phyloP scores from a whole-genome alignment of 2,888 invertebrate species.

The Drosophila borealis region DNA sequence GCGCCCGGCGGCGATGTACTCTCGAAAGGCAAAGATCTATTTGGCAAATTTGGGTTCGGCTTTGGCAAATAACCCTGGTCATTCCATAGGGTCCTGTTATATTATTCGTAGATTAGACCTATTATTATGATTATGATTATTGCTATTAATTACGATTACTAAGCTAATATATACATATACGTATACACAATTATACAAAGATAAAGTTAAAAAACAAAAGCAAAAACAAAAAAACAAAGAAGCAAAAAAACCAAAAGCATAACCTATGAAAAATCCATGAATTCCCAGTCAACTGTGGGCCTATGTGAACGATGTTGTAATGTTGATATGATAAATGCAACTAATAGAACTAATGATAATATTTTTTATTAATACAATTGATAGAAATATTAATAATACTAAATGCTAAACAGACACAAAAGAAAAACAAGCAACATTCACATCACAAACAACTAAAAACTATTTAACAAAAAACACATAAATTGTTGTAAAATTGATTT shows the following conservation, averaged over 20 bases:
- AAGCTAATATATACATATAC: constrained; percentile 59
- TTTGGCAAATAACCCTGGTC: constrained; percentile 89
- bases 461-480: constrained; percentile 37
- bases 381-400: constrained; percentile 74
- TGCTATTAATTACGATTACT: constrained; percentile 75
- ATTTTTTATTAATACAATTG: constrained; percentile 82
- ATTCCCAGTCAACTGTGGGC: constrained; percentile 15
- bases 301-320: constrained; percentile 50
- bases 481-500: constrained; percentile 80
- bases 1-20: constrained; percentile 94
- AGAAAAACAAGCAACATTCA: constrained; percentile 21
- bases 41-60: constrained; percentile 93
- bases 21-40: constrained; percentile 96
- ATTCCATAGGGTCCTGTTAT: constrained; percentile 82
- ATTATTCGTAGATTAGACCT: constrained; percentile 82
- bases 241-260: constrained; percentile 4
- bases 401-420: constrained; percentile 16
- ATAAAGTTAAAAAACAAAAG: constrained; percentile 24
- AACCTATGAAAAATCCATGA: constrained; percentile 14
- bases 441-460: constrained; percentile 30
- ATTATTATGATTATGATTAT: constrained; percentile 75
- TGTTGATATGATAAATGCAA: constrained; percentile 62
- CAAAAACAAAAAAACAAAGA: constrained; percentile 19
- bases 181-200: constrained; percentile 44
- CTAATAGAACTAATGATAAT: constrained; percentile 74